A percentile compares a stretch with the other conserved stretches of the same genome.
Evolutionary conservation across 2,113 vertebrate species (phyloP).

Genomic region (Oncorhynchus mykiss): DNA sequence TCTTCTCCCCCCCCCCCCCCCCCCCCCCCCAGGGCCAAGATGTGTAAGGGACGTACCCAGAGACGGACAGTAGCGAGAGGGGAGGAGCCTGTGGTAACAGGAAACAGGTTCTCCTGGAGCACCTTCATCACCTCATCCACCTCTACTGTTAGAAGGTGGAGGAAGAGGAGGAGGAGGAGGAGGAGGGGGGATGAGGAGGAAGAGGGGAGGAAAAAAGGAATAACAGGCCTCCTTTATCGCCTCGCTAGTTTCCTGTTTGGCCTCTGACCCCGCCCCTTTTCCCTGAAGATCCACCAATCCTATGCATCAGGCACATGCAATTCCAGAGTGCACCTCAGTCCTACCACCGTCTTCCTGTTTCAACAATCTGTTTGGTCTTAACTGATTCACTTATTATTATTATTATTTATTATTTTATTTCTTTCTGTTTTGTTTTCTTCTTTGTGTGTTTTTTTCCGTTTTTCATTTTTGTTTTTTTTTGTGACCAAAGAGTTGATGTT

Average conservation of each 20-base stretch:
- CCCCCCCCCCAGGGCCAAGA: constrained; percentile 76
- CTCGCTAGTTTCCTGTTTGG: constrained; percentile 29
- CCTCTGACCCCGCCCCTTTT: constrained; percentile 17
- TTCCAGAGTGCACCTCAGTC: constrained; percentile 67
- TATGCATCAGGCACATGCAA: constrained; percentile 75
- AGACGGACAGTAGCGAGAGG: constrained; percentile 84
- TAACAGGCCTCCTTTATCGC: constrained; percentile 28
- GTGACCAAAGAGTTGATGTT: constrained; percentile 90
- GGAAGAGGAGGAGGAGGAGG: constrained; percentile 17
- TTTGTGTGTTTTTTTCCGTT: constrained; percentile 49
- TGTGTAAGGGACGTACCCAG: constrained; percentile 80
- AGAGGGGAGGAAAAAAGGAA: constrained; percentile 44
- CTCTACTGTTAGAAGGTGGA: constrained; percentile 74
- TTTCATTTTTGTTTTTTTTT: constrained; percentile 67
- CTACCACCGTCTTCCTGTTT: constrained; percentile 73
- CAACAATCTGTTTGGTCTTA: constrained; percentile 24
- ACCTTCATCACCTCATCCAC: constrained; percentile 86
- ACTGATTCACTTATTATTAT: constrained; percentile 38
- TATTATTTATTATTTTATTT: no score
- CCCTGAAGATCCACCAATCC: constrained; percentile 53
- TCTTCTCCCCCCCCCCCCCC: not conserved
- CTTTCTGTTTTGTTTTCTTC: constrained; percentile 41
- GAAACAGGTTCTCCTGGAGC: constrained; percentile 77
- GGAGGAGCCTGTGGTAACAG: constrained; percentile 43
- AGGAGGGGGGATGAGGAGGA: constrained; percentile 17